These are phyloP conservation scores for Timandra comae DNA, from an alignment of 2,888 invertebrate species.

Conservation along the genomic window DNA sequence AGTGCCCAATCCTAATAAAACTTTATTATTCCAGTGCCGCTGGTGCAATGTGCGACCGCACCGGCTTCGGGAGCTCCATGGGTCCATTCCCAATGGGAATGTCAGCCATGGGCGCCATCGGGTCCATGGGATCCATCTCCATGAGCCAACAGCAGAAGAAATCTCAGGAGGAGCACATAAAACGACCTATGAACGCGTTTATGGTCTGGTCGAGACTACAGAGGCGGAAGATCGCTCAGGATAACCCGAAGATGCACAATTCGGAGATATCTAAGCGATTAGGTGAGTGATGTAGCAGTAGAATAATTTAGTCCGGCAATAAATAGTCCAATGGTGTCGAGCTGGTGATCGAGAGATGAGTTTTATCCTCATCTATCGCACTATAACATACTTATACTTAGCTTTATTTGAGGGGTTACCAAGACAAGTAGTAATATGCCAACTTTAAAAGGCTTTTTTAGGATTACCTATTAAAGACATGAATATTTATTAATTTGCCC, in stretches of 20 bases:
- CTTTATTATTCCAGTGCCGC: constrained; percentile 75
- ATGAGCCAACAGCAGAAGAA: constrained; percentile 76
- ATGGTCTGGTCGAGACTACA: constrained; percentile 98
- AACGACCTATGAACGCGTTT: constrained; percentile 98
- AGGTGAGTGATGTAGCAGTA: no score
- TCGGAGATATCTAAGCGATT: constrained; percentile 96
- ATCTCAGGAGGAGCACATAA: constrained; percentile 91
- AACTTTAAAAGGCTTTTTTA: no score
- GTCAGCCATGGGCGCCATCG: constrained; percentile 75
- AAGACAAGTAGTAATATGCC: no score
- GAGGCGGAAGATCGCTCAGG: constrained; percentile 95
- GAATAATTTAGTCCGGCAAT: no score
- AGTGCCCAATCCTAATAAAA: no score
- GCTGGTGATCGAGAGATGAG: no score
- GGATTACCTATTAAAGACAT: no score
- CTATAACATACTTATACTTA: no score
- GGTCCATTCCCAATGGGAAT: constrained; percentile 74
- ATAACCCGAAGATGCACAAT: constrained; percentile 99
- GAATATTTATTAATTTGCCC: no score
- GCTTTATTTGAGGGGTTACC: no score
- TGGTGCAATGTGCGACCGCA: constrained; percentile 83
- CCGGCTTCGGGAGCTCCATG: constrained; percentile 80
- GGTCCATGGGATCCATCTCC: constrained; percentile 63
- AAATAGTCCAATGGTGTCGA: no score
- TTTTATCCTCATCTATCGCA: no score